Conservation (phyloP, 2,113 vertebrate species). For the Embiotoca jacksoni region DNA sequence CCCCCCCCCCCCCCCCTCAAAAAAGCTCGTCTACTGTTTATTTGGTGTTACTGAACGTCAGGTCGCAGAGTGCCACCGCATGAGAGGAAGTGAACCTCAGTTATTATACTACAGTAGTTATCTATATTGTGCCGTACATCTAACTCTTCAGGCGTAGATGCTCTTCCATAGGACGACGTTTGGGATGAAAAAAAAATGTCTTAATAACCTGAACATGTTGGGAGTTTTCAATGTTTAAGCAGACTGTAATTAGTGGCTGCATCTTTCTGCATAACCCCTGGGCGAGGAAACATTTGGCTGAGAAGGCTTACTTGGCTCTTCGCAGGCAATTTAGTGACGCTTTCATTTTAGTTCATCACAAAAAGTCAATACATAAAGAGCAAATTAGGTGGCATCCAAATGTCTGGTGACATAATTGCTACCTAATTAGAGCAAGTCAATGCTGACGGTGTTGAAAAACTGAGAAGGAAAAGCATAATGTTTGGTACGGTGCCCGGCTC, state of each 20-base stretch:
- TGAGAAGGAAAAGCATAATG: neutral
- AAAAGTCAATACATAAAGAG: constrained; percentile 17
- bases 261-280: neutral
- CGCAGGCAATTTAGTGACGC: neutral
- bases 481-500: neutral
- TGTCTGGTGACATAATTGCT: neutral
- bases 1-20: neutral
- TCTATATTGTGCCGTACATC: no score
- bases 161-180: no score
- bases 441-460: neutral
- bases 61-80: constrained; percentile 8
- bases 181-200: neutral
- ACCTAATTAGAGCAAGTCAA: neutral
- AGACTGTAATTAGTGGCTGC: neutral
- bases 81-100: constrained; percentile 5
- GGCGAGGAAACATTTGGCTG: neutral
- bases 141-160: no score
- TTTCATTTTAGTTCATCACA: constrained; percentile 10
- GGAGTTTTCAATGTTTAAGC: neutral
- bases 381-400: neutral
- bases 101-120: neutral
- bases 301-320: constrained; percentile 6
- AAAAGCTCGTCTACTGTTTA: constrained; percentile 13
- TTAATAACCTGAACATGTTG: neutral
- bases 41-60: constrained; percentile 11